Evolutionary conservation across 2,888 invertebrate genomes (phyloP), one percentile per base, ranked within the genome.

Genomic region (Silvanus unidentatus): DNA sequence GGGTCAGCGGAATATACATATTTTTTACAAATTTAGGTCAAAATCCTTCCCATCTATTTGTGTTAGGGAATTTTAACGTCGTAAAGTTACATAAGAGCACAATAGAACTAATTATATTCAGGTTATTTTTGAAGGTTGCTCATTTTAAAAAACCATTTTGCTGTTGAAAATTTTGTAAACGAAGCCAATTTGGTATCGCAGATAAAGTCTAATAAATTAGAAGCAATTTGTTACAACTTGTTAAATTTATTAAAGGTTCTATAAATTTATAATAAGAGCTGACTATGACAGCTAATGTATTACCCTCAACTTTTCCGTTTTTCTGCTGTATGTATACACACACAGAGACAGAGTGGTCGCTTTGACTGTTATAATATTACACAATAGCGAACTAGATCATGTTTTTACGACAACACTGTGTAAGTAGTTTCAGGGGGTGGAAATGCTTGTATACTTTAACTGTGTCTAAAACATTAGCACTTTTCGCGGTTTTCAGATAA

Each of bases 401-500:
- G 45, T 52, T 52, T 52, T 52, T 52, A 49, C 48, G 49, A 49
- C 49, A 49, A 16, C 12, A 48, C 45, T 45, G 47, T 43, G 47
- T 45, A 49, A n/a, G 55, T 51, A 50, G 50, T 52, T 55, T 55
- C 54, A 54, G 57, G 56, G 57, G 45, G 40, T 42, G 47, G 46
- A 50, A 45, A 42, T 39, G 36, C 49, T 48, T 39, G 48, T 50
- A 48, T 49, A 51, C 46, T 55, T 58, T 52, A 53, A 51, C 57
- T 52, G 49, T 54, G 59, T 58, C 62, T 66, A 62, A 60, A 65
- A 64, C 66, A 68, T 66, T 64, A 68, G 64, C 65, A 67, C 66
- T 67, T 66, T 64, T 60, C 59, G 59, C 55, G 54, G 60, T 56
- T 58, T 58, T 58, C 59, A 63, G 66, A 67, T 68, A 66, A 67